A percentile compares a stretch with the other conserved stretches of the same genome.
Conservation (phyloP, 1,140 invertebrate species). For the Ceratina japonica region DNA sequence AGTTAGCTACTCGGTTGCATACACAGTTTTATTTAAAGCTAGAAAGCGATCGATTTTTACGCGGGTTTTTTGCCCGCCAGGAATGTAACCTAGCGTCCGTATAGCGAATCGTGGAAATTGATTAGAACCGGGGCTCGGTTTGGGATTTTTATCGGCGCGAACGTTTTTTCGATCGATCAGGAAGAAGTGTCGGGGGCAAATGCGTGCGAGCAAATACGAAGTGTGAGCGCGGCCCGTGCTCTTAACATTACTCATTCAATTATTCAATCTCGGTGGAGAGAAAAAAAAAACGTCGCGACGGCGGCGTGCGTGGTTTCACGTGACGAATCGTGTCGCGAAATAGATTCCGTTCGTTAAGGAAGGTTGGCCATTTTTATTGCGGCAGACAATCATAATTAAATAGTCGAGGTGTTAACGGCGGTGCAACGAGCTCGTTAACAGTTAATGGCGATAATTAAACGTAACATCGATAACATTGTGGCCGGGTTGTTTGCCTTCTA, state of each 20-base stretch:
- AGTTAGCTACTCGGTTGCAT: constrained; percentile 13
- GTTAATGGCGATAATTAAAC: constrained; percentile 51
- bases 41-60: constrained; percentile 41
- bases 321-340: constrained; percentile 12
- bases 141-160: background rate
- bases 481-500: constrained; percentile 36
- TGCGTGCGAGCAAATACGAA: no score
- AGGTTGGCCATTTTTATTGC: constrained; percentile 22
- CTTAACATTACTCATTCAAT: background rate
- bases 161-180: background rate
- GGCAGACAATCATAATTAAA: constrained; percentile 36
- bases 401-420: constrained; percentile 27
- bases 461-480: constrained; percentile 17
- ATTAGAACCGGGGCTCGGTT: constrained; percentile 15
- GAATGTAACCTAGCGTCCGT: constrained; percentile 20
- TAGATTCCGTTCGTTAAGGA: background rate
- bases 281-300: background rate
- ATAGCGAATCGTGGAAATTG: constrained; percentile 33
- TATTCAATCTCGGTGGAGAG: background rate
- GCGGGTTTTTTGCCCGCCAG: background rate
- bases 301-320: background rate
- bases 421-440: constrained; percentile 30
- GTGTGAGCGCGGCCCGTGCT: no score
- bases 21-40: constrained; percentile 18
- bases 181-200: background rate